Base-by-base conservation (phyloP, 2,888 invertebrate species). In the Camponotus fellah region DNA sequence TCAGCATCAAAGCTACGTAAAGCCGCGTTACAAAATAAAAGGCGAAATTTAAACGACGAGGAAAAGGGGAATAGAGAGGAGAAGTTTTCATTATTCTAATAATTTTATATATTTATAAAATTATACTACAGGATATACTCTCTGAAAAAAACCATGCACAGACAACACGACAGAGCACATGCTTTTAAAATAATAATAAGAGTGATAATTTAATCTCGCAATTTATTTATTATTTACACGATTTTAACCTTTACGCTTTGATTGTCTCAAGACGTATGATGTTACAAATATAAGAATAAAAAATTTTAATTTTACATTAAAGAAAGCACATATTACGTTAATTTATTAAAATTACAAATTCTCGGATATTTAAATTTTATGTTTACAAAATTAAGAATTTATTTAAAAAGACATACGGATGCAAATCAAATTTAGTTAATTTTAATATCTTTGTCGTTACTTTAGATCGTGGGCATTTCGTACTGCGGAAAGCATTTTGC, bases 51-150 rank as follows among this genome's bases (percentile, higher is more conserved):
- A 72, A 72, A 26, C 79, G 60, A n/a, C 46, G 79, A 58, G 60
- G 5, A 46, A 69, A 69, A n/a, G 43, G 21, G 43, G 32, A 72
- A 72, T 21, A 58, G 43, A 58, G 21, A 46, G n/a, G n/a, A 58
- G 58, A 72, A 60, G n/a, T 49, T 80, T 58, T 60, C 58, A 79
- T 79, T 79, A 79, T 79, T 79, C 72, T 79, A 71, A 79, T 79
- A 58, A 58, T 71, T 71, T 69, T 56, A 58, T n/a, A 71, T 43
- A 37, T 56, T 69, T 40, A 40, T 40, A 53, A 56, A 77, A 77
- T 77, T 58, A 43, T 56, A 65, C 21, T 46, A 34, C 8, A 49
- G 10, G 37, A 75, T 75, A 49, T 65, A 34, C 21, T 37, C 10
- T 21, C 8, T 62, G 17, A 34, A 62, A 17, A 49, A 49, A 62